Conservation (phyloP, 2,888 invertebrate genomes). For the Pheosia gnoma region DNA sequence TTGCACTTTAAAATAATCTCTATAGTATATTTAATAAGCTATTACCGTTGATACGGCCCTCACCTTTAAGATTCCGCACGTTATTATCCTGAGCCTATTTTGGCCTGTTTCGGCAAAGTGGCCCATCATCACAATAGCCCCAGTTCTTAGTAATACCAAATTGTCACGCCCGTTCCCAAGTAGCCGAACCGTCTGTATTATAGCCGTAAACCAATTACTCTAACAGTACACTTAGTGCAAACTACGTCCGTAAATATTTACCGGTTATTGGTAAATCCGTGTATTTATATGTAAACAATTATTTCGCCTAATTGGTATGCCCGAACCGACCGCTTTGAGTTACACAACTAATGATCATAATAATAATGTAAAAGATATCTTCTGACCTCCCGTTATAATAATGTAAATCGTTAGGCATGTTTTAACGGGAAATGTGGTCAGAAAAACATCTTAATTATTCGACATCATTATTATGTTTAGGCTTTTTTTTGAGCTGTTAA, state of each 20-base stretch:
- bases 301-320: conserved; percentile 76
- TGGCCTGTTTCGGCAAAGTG: no score
- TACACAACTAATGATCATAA: conserved; percentile 78
- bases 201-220: conserved; percentile 69
- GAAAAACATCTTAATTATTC: conserved; percentile 37
- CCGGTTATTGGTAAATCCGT: conserved; percentile 65
- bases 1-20: no score
- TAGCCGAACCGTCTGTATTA: conserved; percentile 6
- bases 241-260: conserved; percentile 68
- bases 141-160: conserved; percentile 1
- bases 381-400: conserved; percentile 67
- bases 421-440: conserved; percentile 44
- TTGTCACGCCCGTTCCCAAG: not conserved
- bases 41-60: no score
- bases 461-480: conserved; percentile 18
- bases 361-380: conserved; percentile 77
- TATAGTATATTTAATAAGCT: no score
- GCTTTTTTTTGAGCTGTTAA: no score
- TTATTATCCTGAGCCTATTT: no score
- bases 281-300: conserved; percentile 78
- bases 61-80: no score
- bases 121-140: no score
- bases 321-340: conserved; percentile 57
- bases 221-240: conserved; percentile 72
- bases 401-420: conserved; percentile 57